Base-by-base conservation (phyloP, 2,113 vertebrate genomes). In the Xiphophorus maculatus region DNA sequence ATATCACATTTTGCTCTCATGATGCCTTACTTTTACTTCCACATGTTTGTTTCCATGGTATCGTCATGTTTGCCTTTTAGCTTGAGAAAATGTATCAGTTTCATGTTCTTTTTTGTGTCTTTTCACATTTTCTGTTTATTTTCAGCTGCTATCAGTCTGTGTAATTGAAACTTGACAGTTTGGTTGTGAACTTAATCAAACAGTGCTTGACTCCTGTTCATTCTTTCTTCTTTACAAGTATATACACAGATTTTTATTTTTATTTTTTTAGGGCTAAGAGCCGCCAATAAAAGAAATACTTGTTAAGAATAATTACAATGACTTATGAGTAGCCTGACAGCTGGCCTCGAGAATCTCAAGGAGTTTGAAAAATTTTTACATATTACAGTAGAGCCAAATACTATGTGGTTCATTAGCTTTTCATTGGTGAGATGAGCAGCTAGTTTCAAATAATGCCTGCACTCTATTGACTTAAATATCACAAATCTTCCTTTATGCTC, bases 261-360 rank as follows among this genome's bases (percentile, higher is more conserved):
- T 32, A 8, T 33, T 1, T 33, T 35, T 35, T 35, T 35, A 35
- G 5, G 6, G 65, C 71, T 84, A 74, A 73, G 72, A 83, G 80
- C 71, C 51, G 62, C 10, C 27, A 73, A 82, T 74, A 71, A 19
- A 85, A 42, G 1, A 42, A 42, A 42, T 14, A 4, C 70, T 71
- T 68, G 66, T 83, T 84, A 86, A 22, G 51, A 74, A 68, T 77
- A 30, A 74, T 74, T 51, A 7, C 19, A 71, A 88, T 77, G 76
- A 71, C 62, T 77, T 68, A 14, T 17, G 62, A 25, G 22, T 10
- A 48, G 42, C 82, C 76, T 61, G 44, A 35, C 70, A 76, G 66
- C 29, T 44, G 12, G n/a, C 29, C 69, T 76, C 19, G 66, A 29
- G 19, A 79, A 61, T 37, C 35, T 54, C 28, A 74, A 74, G 73